Base-by-base conservation (phyloP, 1,140 invertebrate genomes). In the Meteorus sp. region DNA sequence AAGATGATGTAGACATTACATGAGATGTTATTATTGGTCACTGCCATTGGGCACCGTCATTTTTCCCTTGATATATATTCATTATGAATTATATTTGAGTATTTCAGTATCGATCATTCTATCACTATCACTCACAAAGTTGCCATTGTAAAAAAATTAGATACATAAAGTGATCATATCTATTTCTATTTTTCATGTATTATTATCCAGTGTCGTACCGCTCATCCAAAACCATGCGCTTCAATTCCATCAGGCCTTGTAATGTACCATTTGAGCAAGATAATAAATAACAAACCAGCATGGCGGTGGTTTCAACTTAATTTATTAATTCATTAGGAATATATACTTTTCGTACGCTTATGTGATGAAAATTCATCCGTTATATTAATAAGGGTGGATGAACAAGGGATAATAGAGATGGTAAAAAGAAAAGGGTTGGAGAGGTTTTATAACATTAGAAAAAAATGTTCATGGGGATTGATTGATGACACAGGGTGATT, bases 211-310 rank as follows among this genome's bases (percentile, higher is more conserved):
- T 8, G 7, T 20, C 17, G 44, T 20, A 47, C 19, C 37, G 43
- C 25, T 35, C 31, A 29, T 17, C 20, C 48, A 31, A n/a, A 51
- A 23, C 11, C 52, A 52, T 20, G 47, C 44, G 31, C 55, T 31
- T 58, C 56, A 58, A 58, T 58, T 58, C 56, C 56, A 33, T 58
- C 56, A 58, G 56, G 45, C 56, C 55, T 50, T n/a, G n/a, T 45
- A 39, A 44, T 33, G 45, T 41, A 45, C 56, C 56, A 50, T 58
- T 56, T 58, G 56, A 58, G 56, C 56, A 58, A 58, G 47, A 56
- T 43, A 58, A 58, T 58, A 58, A 58, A 58, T 58, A 58, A 56
- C 31, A 31, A 51, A 47, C 47, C 31, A 33, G 47, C 47, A 43
- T 45, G 43, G 55, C 47, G 31, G 50, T 22, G 33, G 35, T 58